A percentile compares a stretch with the other conserved stretches of the same genome.
Conservation (phyloP, 2,797 vertebrate species). For the Paedocypris micromegethes region DNA sequence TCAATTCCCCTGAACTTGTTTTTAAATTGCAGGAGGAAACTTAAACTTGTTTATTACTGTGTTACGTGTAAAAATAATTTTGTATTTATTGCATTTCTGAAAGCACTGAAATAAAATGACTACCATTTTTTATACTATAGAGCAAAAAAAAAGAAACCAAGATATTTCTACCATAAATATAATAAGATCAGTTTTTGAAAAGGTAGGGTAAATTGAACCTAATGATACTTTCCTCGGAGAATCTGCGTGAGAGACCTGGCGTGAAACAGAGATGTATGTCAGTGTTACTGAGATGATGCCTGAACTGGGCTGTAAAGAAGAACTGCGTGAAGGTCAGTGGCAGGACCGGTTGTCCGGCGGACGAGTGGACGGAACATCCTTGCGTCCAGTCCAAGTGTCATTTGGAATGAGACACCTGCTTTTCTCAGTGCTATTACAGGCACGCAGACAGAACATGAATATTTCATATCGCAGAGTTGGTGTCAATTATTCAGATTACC, state of each 20-base stretch:
- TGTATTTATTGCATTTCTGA: too few relatives aligned
- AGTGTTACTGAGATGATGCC: conserved; percentile 34
- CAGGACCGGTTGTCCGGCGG: conserved; percentile 29
- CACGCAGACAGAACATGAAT: conserved; percentile 62
- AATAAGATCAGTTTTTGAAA: too few relatives aligned
- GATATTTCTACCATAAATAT: too few relatives aligned
- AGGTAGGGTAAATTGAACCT: conserved; percentile 57
- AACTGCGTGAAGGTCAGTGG: conserved; percentile 55
- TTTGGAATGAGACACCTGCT: conserved; percentile 37
- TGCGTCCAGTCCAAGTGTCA: conserved; percentile 16
- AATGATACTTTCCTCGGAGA: conserved; percentile 64
- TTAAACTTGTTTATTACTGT: too few relatives aligned
- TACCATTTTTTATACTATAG: too few relatives aligned
- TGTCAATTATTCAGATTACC: conserved; percentile 67
- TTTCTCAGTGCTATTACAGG: conserved; percentile 38
- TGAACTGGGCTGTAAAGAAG: conserved; percentile 54
- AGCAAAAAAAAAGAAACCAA: too few relatives aligned
- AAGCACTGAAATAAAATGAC: too few relatives aligned
- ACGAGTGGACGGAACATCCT: conserved; percentile 21
- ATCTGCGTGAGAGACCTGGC: conserved; percentile 57
- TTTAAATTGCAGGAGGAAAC: too few relatives aligned
- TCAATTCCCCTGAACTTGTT: too few relatives aligned
- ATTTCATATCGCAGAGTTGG: conserved; percentile 65
- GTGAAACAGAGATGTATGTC: conserved; percentile 44
- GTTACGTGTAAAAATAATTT: too few relatives aligned